Evolutionary conservation across 2,888 invertebrate species (phyloP), one percentile per base, ranked within the genome.

Genomic region (Hoplodrina blanda): DNA sequence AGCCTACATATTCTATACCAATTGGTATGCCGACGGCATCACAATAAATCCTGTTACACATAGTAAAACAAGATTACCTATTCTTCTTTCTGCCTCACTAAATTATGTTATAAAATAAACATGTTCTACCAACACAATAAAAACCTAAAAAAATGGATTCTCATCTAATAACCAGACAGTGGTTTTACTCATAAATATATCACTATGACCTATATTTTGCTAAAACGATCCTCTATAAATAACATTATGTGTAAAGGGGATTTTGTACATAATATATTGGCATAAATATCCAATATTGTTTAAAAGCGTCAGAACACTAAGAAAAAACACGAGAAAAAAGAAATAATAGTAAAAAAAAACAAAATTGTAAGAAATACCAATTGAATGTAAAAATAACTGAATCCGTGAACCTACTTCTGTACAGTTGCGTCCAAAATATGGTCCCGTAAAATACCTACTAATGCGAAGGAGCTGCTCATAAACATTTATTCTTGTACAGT

Each of bases 401-500:
- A 65, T 73, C 62, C 55, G 55, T 66, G 52, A 71, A 68, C 56
- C 53, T 69, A 61, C 78, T 68, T 67, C 37, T 33, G 70, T 82
- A 75, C 80, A 71, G 59, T 80, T 60, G 65, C 66, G 68, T 69
- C 60, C 69, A 82, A 82, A 67, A 71, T 68, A 76, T 72, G 70
- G 60, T 50, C 66, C 68, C 64, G 54, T 78, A 72, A 73, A 76
- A 72, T 70, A 76, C 57, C 56, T 82, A 76, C 69, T 80, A 76
- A 81, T 80, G 80, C 71, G 75, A 83, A 87, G 76, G 78, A 81
- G 73, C 72, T 60, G 61, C 71, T 82, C 81, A 80, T 83, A 83
- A 82, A 83, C 81, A 82, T 84, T 81, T 79, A 85, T 83, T 78
- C 70, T 68, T 53, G 86, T 88, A 88, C 89, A 84, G 79, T 85